phyloP scores from a whole-genome alignment of 2,797 vertebrate genomes.

The Alcedo quadribrachys region DNA sequence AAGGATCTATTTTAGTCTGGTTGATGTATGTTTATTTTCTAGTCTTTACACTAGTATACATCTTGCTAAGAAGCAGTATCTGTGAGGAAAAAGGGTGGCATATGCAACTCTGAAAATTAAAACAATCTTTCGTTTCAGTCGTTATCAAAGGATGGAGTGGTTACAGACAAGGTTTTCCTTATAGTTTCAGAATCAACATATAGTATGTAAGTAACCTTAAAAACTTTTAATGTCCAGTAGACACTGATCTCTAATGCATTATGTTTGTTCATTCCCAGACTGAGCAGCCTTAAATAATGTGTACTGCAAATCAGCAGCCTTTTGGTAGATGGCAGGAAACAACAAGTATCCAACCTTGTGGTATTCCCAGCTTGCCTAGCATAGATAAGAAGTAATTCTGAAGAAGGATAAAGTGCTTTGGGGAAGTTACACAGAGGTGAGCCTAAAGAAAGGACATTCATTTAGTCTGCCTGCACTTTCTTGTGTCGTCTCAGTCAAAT shows the following conservation, averaged over 20 bases:
- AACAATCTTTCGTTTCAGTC: background rate
- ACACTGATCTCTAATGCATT: constrained; percentile 33
- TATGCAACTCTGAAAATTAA: background rate
- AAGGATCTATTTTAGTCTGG: background rate
- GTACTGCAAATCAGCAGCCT: background rate
- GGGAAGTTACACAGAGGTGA: background rate
- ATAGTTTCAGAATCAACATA: constrained; percentile 19
- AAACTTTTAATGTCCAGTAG: constrained; percentile 20
- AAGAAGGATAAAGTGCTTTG: background rate
- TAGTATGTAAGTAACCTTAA: constrained; percentile 39
- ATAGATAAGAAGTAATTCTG: background rate
- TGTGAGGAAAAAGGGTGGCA: background rate
- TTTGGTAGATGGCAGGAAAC: background rate
- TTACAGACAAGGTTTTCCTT: constrained; percentile 10
- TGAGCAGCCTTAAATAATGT: background rate
- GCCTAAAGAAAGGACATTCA: background rate
- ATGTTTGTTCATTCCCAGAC: background rate
- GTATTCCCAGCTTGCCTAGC: background rate
- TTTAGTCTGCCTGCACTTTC: background rate
- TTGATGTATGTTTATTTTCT: background rate
- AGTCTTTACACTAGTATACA: background rate
- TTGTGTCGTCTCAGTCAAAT: background rate
- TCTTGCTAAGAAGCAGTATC: background rate
- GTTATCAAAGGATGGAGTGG: background rate
- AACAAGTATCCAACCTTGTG: background rate